Percentiles rank a stretch among this genome's conserved stretches.
Evolutionary conservation across 1,140 invertebrate genomes (phyloP).

Genomic region (Seison nebaliae): DNA sequence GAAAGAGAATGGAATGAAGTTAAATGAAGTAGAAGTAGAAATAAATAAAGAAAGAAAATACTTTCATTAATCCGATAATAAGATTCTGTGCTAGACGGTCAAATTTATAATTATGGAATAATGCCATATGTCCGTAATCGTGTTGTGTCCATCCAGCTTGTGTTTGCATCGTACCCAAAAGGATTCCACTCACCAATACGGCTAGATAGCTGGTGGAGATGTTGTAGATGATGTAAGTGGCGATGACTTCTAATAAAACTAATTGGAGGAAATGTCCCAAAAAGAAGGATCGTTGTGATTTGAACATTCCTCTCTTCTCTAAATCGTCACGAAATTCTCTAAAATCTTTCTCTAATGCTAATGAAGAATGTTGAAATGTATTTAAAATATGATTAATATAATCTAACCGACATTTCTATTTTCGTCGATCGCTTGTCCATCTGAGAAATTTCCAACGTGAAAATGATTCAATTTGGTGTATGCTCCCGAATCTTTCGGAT

Average conservation of each 20-base stretch:
- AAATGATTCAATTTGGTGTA: not conserved
- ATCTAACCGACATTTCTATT: not conserved
- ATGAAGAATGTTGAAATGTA: no score
- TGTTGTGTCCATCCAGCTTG: slow-evolving; percentile 16
- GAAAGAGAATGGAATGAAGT: not conserved
- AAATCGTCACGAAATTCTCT: not conserved
- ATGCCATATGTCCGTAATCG: slow-evolving; percentile 16
- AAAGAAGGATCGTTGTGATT: not conserved
- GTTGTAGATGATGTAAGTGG: not conserved
- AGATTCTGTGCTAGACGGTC: slow-evolving; percentile 14
- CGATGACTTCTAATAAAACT: not conserved
- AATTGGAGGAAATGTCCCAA: not conserved
- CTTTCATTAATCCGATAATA: slow-evolving; percentile 14
- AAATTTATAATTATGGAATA: slow-evolving; percentile 13
- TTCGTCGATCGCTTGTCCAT: not conserved
- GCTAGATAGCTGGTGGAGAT: not conserved
- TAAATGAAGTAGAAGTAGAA: not conserved
- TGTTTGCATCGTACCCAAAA: slow-evolving; percentile 8
- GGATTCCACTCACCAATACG: not conserved
- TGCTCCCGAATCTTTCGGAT: not conserved
- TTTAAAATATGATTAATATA: no score
- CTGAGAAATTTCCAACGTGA: not conserved
- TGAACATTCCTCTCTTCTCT: slow-evolving; percentile 7
- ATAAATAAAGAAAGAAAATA: no score
- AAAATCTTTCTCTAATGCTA: slow-evolving; percentile 6